These are phyloP conservation scores for Chroicocephalus ridibundus DNA, from an alignment of 2,113 vertebrate genomes.

Conservation along the genomic window DNA sequence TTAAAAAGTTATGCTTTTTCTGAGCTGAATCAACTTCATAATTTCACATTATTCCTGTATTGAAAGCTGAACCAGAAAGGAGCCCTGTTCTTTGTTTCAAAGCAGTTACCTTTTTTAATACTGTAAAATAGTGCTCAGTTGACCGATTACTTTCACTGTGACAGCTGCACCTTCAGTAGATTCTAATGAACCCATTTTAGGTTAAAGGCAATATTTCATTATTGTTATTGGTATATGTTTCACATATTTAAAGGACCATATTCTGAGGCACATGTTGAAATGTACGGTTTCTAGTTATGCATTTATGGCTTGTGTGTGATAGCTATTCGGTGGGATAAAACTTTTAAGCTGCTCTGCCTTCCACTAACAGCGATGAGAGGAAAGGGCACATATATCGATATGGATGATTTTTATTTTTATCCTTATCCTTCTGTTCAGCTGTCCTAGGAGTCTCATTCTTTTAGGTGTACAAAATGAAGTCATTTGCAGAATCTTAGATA, in stretches of 20 bases:
- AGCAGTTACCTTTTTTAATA: neutral
- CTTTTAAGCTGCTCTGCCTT: neutral
- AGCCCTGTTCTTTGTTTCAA: neutral
- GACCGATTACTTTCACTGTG: neutral
- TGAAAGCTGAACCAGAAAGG: neutral
- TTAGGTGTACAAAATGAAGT: neutral
- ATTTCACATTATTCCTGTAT: neutral
- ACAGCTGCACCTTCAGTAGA: neutral
- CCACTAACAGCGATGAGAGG: neutral
- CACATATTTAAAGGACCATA: neutral
- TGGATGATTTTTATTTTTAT: neutral
- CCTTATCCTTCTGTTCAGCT: neutral
- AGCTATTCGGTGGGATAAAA: neutral
- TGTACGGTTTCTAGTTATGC: neutral
- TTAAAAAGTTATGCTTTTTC: slow-evolving; percentile 41
- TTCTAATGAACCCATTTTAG: neutral
- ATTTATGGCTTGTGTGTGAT: neutral
- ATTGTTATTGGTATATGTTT: neutral
- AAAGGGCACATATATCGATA: fast-evolving
- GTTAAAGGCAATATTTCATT: slow-evolving; percentile 22
- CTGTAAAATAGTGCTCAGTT: neutral
- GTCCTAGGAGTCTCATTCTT: neutral
- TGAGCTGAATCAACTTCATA: slow-evolving; percentile 17
- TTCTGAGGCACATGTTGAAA: neutral
- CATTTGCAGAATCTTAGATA: neutral